Evolutionary conservation across 35 echinoderm and acorn worm genomes (phyloP), one percentile per base, ranked within the genome.

Genomic region (Holothuria glaberrima): DNA sequence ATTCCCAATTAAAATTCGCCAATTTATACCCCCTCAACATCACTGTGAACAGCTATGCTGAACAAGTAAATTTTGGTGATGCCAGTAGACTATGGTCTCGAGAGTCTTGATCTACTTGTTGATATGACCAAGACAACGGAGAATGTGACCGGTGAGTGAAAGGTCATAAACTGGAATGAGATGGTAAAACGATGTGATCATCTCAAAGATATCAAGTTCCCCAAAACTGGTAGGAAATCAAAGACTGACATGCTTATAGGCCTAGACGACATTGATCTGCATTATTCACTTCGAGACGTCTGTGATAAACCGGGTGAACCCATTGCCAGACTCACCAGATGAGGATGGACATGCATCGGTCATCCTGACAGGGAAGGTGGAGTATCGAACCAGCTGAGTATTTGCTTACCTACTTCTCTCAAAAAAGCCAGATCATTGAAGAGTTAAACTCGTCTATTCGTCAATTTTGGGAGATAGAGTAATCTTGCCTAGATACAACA

Each of bases 121-220:
- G n/a, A n/a, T n/a, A n/a, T n/a, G n/a, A n/a, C 58, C 58, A 61
- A 61, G 58, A 61, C 58, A 61, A 3, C 58, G n/a, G 58, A 61
- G 58, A 61, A 2, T 61, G 58, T 61, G 58, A 61, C 16, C 58
- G n/a, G n/a, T 61, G 58, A 61, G 58, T 61, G 16, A 61, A 61
- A 61, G 58, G 58, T 61, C 58, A 61, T 61, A 18, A n/a, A 61
- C 58, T 61, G 3, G 58, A 61, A n/a, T 61, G 58, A 61, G 58
- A 61, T 61, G 0, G 0, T n/a, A 61, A 61, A 61, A 0, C 58
- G n/a, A 61, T 61, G 58, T 14, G 58, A 61, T 61, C 58, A 61
- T 61, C 58, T 61, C 58, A 61, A 61, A 61, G 58, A 61, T 61
- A 61, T 61, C 58, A 61, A 61, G 58, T 61, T 61, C 58, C 58